Percentiles rank a stretch among this genome's conserved stretches.
Evolutionary conservation across 1,140 invertebrate species (phyloP).

Genomic region (Saccostrea glomerata): DNA sequence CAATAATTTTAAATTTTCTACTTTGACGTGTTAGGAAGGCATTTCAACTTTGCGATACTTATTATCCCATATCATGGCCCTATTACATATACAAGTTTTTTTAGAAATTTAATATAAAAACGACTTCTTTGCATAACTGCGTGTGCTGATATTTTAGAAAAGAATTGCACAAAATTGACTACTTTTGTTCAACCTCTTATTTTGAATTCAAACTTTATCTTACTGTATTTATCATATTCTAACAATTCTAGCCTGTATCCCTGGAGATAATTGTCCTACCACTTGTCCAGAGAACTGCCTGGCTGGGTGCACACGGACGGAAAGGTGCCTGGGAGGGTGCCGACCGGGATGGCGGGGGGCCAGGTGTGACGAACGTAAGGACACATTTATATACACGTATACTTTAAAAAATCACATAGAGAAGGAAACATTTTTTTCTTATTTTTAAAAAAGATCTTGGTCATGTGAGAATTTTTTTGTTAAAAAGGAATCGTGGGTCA

Average conservation of each 20-base stretch:
- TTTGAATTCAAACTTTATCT: no score
- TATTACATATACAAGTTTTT: no score
- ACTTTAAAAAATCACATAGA: background rate
- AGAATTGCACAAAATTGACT: no score
- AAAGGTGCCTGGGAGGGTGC: conserved; percentile 63
- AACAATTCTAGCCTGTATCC: conserved; percentile 41
- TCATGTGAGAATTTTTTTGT: background rate
- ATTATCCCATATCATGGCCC: no score
- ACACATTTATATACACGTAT: background rate
- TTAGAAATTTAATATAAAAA: no score
- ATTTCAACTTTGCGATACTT: no score
- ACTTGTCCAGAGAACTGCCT: conserved; percentile 47
- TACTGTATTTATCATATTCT: background rate
- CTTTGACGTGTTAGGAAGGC: no score
- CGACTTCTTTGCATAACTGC: no score
- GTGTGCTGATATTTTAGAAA: no score
- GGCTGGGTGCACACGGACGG: conserved; percentile 42
- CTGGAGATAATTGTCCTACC: conserved; percentile 31
- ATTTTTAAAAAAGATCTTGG: background rate
- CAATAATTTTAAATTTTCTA: no score
- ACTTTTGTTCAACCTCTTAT: no score
- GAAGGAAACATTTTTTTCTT: background rate
- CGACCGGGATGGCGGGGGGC: conserved; percentile 59
- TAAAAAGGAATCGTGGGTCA: background rate
- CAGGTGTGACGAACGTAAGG: conserved; percentile 63